Base-by-base conservation (phyloP, 2,797 vertebrate genomes). In the Delichon dasypus region DNA sequence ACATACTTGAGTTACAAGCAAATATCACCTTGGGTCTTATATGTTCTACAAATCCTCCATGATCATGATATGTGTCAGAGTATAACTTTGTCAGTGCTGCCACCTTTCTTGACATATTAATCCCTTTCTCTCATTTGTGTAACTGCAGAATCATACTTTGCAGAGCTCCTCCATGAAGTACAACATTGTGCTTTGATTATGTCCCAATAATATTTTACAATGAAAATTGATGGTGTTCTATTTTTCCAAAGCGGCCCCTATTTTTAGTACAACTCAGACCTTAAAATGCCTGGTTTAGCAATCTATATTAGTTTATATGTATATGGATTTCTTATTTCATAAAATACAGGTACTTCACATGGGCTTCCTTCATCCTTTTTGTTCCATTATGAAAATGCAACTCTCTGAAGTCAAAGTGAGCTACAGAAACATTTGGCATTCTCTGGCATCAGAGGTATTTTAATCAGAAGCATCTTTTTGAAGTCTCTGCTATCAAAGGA, bases 1-100 rank as follows among this genome's bases (percentile, higher is more conserved):
- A 68, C 38, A 79, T 32, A 88, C 67, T 68, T 96, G 89, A 96
- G 83, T 88, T 95, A 90, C 77, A 91, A 90, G 64, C n/a, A 82
- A 53, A 84, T 62, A 95, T 72, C 71, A 92, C 80, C 78, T 83
- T 64, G 53, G 89, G 92, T 88, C 75, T 89, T 91, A 17, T 57
- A 29, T 84, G 42, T 88, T 85, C 88, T 88, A 26, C 44, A 89
- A 50, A 94, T 76, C 66, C 68, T 94, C 65, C 34, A 20, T 5
- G 4, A 53, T 85, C 67, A 13, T 82, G 93, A 76, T 58, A 23
- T 36, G 88, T 94, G 89, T 92, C 86, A 92, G 75, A 71, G 88
- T 86, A 88, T 81, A 87, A 90, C 50, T 87, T 93, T 27, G 54
- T 16, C 55, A 60, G 22, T 3, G 3, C 54, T 88, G 44, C 66